Conservation (phyloP, 2,797 vertebrate species). For the Parauchenoglanis ngamensis region DNA sequence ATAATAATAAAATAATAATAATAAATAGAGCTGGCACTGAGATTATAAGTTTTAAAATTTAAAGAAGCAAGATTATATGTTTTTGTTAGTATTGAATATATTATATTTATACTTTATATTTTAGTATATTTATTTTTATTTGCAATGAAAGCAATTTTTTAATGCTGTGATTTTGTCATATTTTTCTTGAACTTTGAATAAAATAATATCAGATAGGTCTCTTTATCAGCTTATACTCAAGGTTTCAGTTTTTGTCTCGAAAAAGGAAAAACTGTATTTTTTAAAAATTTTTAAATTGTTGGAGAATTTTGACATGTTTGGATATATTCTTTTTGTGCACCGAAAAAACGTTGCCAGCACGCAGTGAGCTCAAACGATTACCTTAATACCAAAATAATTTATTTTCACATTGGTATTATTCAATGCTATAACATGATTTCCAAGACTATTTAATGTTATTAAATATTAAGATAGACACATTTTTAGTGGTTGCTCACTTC, state of each 20-base stretch:
- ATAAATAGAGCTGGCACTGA: neutral
- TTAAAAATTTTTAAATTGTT: neutral
- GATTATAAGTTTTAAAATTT: too few relatives aligned
- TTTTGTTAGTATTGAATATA: neutral
- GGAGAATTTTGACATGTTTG: neutral
- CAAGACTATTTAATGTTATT: neutral
- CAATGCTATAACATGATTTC: neutral
- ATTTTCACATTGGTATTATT: constrained; percentile 17
- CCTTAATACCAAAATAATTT: neutral
- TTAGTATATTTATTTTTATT: neutral
- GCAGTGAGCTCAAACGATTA: neutral
- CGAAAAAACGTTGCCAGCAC: neutral
- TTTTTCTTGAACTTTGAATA: too few relatives aligned
- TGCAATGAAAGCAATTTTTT: too few relatives aligned
- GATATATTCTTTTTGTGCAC: neutral
- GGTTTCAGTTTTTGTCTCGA: neutral
- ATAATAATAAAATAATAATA: neutral
- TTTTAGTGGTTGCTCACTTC: neutral
- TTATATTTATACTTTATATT: neutral
- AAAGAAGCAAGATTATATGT: neutral
- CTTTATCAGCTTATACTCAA: neutral
- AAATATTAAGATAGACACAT: neutral
- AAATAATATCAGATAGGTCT: neutral
- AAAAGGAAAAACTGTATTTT: neutral
- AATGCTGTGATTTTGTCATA: neutral